Conservation (phyloP, 2,888 invertebrate species). For the Phlogophora meticulosa region DNA sequence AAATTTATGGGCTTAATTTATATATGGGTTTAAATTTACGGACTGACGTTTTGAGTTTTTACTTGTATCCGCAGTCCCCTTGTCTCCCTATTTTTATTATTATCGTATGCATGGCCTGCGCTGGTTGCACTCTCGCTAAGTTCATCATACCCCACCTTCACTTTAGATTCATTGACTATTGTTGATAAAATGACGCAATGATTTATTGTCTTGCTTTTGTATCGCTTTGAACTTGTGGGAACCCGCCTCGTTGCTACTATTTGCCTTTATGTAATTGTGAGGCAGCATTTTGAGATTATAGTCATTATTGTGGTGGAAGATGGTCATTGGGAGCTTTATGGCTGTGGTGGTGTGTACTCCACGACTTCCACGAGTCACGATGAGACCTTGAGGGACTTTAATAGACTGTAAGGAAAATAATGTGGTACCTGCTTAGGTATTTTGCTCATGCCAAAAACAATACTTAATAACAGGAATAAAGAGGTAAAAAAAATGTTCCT, state of each 20-base stretch:
- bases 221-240: slow-evolving; percentile 59
- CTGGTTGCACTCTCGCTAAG: slow-evolving; percentile 33
- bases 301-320: slow-evolving; percentile 35
- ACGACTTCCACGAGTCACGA: slow-evolving; percentile 8
- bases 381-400: slow-evolving; percentile 28
- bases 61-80: too few relatives aligned
- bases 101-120: slow-evolving; percentile 17
- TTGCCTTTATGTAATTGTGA: slow-evolving; percentile 34
- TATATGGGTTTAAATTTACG: too few relatives aligned
- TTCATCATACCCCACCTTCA: slow-evolving; percentile 46
- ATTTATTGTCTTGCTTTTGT: slow-evolving; percentile 46
- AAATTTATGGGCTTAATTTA: too few relatives aligned
- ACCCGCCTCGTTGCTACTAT: slow-evolving; percentile 43
- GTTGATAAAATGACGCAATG: slow-evolving; percentile 46
- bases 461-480: too few relatives aligned
- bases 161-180: slow-evolving; percentile 48
- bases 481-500: too few relatives aligned
- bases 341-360: not conserved
- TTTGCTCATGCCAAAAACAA: too few relatives aligned
- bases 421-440: not conserved
- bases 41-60: too few relatives aligned
- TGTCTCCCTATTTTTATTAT: too few relatives aligned
- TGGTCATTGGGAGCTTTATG: slow-evolving; percentile 17
- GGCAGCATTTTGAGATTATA: slow-evolving; percentile 31
- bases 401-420: not conserved